These are phyloP conservation scores for Dicyrtoma fusca DNA, from an alignment of 2,888 invertebrate genomes.

Conservation along the genomic window DNA sequence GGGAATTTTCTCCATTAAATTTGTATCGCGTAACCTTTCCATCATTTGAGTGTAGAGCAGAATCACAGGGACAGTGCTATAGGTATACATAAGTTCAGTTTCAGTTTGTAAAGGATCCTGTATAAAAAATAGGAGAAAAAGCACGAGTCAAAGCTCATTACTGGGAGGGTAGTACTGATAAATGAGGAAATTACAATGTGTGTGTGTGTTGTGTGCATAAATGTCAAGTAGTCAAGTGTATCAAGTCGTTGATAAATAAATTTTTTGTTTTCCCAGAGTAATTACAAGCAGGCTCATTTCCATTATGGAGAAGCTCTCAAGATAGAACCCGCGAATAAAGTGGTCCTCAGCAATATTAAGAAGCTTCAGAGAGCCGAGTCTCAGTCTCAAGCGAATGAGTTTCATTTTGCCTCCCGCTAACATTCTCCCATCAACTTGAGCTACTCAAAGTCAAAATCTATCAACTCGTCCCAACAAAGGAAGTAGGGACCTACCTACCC, in stretches of 20 bases:
- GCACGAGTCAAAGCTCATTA: too few relatives aligned
- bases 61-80: too few relatives aligned
- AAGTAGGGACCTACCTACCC: background rate
- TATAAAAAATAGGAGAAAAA: too few relatives aligned
- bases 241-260: too few relatives aligned
- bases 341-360: slow-evolving; percentile 47
- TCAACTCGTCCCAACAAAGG: background rate
- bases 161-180: too few relatives aligned
- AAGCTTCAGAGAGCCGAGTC: slow-evolving; percentile 44
- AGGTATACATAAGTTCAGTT: too few relatives aligned
- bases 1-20: too few relatives aligned
- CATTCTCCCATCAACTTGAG: slow-evolving; percentile 13
- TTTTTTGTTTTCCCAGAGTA: slow-evolving; percentile 40
- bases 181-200: background rate
- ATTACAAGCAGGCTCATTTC: slow-evolving; percentile 46
- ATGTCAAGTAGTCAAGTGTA: background rate
- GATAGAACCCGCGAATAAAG: slow-evolving; percentile 49
- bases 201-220: background rate
- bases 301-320: slow-evolving; percentile 48
- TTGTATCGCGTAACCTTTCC: too few relatives aligned
- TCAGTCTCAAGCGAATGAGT: slow-evolving; percentile 26
- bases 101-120: too few relatives aligned
- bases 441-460: background rate
- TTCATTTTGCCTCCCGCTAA: slow-evolving; percentile 28
- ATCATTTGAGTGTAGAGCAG: too few relatives aligned